Evolutionary conservation across 2,113 vertebrate genomes (phyloP).

Genomic region (Xiphophorus couchianus): DNA sequence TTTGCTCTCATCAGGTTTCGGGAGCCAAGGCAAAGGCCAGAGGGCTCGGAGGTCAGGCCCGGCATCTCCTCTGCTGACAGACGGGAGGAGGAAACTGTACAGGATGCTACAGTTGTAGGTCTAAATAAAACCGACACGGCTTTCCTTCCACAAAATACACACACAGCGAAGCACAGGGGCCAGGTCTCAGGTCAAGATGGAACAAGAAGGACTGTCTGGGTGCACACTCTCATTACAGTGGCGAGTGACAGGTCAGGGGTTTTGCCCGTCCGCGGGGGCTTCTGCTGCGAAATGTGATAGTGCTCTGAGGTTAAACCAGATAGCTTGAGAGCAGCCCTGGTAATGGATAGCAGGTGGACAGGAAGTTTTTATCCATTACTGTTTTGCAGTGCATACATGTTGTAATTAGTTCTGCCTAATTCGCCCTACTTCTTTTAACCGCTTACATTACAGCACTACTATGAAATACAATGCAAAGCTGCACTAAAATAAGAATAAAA

Average conservation of each 20-base stretch:
- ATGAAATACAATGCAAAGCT: too few species aligned
- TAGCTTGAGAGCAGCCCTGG: constrained; percentile 6
- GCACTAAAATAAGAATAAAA: neutral
- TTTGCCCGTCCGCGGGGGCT: constrained; percentile 51
- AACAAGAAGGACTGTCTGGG: constrained; percentile 59
- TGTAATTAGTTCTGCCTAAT: constrained; percentile 38
- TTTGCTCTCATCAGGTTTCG: constrained; percentile 28
- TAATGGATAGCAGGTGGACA: constrained; percentile 40
- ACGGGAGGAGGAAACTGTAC: constrained; percentile 19
- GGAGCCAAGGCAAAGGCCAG: constrained; percentile 46
- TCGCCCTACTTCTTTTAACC: neutral
- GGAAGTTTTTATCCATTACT: constrained; percentile 36
- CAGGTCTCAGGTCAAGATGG: constrained; percentile 57
- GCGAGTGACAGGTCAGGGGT: constrained; percentile 64
- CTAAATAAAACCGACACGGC: constrained; percentile 57
- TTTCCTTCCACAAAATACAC: constrained; percentile 5
- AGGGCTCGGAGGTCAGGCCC: constrained; percentile 60
- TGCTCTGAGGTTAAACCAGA: constrained; percentile 35
- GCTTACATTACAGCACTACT: neutral
- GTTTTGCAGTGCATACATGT: constrained; percentile 10
- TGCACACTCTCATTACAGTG: constrained; percentile 42
- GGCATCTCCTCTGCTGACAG: constrained; percentile 59
- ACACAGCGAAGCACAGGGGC: constrained; percentile 11
- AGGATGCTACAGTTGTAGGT: constrained; percentile 16
- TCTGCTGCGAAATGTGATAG: constrained; percentile 48